phyloP scores from a whole-genome alignment of 2,113 vertebrate genomes.

The Symphodus melops region DNA sequence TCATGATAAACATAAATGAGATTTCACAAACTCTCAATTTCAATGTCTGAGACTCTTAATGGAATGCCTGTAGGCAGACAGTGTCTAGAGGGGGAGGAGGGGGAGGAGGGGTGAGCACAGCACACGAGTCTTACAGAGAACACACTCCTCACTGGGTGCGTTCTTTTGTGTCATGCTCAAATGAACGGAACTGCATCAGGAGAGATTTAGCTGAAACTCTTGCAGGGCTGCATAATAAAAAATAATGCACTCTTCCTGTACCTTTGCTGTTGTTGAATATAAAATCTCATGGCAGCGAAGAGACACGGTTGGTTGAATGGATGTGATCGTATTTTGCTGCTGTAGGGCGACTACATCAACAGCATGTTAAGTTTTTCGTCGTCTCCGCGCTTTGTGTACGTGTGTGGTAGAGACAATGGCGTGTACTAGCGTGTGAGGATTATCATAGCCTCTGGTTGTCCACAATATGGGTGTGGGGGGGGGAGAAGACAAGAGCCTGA shows the following conservation, averaged over 20 bases:
- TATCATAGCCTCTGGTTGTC: slow-evolving; percentile 53
- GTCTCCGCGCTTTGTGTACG: slow-evolving; percentile 7
- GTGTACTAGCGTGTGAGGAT: slow-evolving; percentile 14
- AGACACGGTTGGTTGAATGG: slow-evolving; percentile 18
- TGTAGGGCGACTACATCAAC: slow-evolving; percentile 29
- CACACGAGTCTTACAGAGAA: slow-evolving; percentile 54
- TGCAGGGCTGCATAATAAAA: slow-evolving; percentile 27
- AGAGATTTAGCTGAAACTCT: slow-evolving; percentile 24
- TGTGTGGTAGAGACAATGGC: slow-evolving; percentile 20
- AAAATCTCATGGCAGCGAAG: slow-evolving; percentile 25
- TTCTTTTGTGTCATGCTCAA: slow-evolving; percentile 57
- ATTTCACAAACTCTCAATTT: slow-evolving; percentile 78
- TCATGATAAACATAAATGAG: slow-evolving; percentile 84
- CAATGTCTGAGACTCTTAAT: slow-evolving; percentile 70
- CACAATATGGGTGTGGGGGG: slow-evolving; percentile 42
- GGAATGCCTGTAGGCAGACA: slow-evolving; percentile 68
- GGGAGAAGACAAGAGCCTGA: slow-evolving; percentile 42
- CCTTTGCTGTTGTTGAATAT: slow-evolving; percentile 9
- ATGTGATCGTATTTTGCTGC: slow-evolving; percentile 24
- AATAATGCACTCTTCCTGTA: neutral
- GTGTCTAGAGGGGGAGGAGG: slow-evolving; percentile 17
- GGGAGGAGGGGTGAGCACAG: slow-evolving; percentile 5
- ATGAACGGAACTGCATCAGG: slow-evolving; percentile 36
- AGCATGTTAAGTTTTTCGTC: slow-evolving; percentile 29
- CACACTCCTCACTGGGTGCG: slow-evolving; percentile 34